Evolutionary conservation across 2,888 invertebrate species (phyloP), one percentile per base, ranked within the genome.

Genomic region (Eumerus sabulonum): DNA sequence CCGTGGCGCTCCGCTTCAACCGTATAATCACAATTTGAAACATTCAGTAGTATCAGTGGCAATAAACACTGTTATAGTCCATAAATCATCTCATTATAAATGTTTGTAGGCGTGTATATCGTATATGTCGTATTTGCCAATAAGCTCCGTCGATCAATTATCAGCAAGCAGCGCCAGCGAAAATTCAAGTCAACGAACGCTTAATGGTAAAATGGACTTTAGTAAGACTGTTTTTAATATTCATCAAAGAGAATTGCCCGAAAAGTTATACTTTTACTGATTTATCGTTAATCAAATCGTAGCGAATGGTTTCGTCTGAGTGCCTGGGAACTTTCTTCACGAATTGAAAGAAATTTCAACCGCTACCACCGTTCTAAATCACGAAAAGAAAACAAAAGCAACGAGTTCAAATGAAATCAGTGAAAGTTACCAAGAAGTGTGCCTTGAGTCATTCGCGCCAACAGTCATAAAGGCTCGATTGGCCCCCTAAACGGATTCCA

Each of bases 131-230:
- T 36, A 9, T 36, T 36, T 11, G 36, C 36, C 36, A 36, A 36
- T 36, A 36, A 36, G 11, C 11, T 36, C 36, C 3, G 40, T 5
- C 40, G 40, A n/a, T 40, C 3, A 40, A 40, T 40, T 40, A n/a
- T 9, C 40, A 40, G n/a, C 9, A 40, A n/a, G n/a, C 40, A 40
- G n/a, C 27, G 12, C 38, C 50, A 63, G 40, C 38, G 17, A 48
- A 18, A 19, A 50, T 47, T 12, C 1, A 54, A 57, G 54, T 60
- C 64, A 76, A 76, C 42, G 71, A 66, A 59, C 71, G 76, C 35
- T 51, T 64, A 56, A 62, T 71, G 56, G 45, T 7, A 27, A n/a
- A n/a, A 27, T 27, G 2, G 27, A 7, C 27, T 27, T 4, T 7
- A 27, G 27, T 27, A 4, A 2, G 27, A 4, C 27, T 27, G 27